Conservation (phyloP, 2,888 invertebrate genomes). For the Rhamphomyia laevipes region DNA sequence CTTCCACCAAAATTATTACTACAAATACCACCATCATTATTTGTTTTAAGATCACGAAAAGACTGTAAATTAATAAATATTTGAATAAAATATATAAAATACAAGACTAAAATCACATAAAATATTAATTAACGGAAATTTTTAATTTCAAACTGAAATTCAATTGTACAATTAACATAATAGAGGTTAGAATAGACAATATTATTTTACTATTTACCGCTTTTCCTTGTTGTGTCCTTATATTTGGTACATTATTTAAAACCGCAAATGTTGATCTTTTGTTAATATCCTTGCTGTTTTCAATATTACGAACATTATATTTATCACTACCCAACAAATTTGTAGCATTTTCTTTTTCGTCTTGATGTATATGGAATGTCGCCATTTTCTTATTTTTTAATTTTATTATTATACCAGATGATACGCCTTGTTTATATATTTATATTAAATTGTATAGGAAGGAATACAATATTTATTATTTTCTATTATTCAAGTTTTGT, state of each 20-base stretch:
- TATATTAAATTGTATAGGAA: no score
- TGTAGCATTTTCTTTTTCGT: conserved; percentile 52
- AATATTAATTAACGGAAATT: no score
- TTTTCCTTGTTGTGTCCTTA: conserved; percentile 21
- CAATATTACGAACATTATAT: conserved; percentile 8
- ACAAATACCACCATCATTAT: conserved; percentile 22
- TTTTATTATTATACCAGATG: not conserved
- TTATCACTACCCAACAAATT: conserved; percentile 15
- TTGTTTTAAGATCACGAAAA: conserved; percentile 22
- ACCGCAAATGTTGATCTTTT: conserved; percentile 18
- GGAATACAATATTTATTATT: no score
- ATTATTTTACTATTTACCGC: conserved; percentile 18
- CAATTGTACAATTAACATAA: no score
- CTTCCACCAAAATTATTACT: conserved; percentile 17
- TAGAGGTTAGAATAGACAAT: no score
- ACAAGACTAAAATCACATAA: no score
- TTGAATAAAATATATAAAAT: no score
- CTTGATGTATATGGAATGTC: conserved; percentile 62
- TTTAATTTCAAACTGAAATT: no score
- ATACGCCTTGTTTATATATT: no score
- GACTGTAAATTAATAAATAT: conserved; percentile 17
- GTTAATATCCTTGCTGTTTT: conserved; percentile 9
- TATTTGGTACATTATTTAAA: conserved; percentile 13
- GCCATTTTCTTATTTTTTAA: conserved; percentile 44
- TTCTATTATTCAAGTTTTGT: no score